Conservation (phyloP, 2,797 vertebrate species). For the Pogoniulus pusillus region DNA sequence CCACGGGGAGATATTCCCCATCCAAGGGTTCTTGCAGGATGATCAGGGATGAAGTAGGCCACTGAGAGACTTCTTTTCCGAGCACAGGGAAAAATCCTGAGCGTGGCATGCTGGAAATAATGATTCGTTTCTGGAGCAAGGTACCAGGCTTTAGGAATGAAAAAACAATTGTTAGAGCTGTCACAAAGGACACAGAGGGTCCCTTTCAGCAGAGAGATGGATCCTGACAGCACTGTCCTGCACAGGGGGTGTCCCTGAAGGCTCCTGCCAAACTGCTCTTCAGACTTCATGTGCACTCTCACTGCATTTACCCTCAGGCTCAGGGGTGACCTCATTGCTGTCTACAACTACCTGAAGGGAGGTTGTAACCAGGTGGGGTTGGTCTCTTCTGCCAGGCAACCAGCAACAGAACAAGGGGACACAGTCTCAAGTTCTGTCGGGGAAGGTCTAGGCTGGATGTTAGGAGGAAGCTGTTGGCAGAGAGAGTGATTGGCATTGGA, state of each 20-base stretch:
- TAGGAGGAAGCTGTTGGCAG: no score
- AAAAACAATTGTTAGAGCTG: neutral
- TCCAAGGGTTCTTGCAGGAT: neutral
- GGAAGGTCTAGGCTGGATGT: no score
- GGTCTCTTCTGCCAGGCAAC: no score
- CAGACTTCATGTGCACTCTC: neutral
- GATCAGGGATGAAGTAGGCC: neutral
- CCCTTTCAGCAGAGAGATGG: neutral
- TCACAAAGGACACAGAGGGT: neutral
- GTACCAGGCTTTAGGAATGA: neutral
- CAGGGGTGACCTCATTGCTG: no score
- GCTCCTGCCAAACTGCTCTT: neutral
- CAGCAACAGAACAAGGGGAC: no score
- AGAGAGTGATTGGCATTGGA: no score
- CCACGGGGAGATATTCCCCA: neutral
- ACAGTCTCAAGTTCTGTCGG: no score
- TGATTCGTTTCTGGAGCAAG: neutral
- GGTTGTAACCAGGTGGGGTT: no score
- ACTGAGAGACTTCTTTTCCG: neutral
- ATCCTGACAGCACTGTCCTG: neutral
- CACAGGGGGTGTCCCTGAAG: neutral
- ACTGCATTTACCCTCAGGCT: no score
- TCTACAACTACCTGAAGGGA: no score
- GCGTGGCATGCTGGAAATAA: neutral
- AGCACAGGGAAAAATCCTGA: neutral